Base-by-base conservation (phyloP, 1,140 invertebrate genomes). In the Druon quercuslanigerum region DNA sequence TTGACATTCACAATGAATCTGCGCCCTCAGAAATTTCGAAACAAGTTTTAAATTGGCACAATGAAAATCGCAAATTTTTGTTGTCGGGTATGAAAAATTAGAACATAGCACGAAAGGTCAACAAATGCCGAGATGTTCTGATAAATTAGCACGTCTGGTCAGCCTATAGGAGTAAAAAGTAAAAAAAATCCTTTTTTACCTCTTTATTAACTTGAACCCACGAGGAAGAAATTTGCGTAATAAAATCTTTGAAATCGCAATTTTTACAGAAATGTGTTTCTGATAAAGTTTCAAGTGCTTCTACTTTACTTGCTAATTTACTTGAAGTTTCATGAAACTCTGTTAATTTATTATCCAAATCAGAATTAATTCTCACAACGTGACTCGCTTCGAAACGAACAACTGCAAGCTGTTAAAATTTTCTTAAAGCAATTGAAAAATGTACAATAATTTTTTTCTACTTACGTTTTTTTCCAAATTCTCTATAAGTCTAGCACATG, bases 331-430 rank as follows among this genome's bases (percentile, higher is more conserved):
- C 75, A 73, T 74, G 75, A 33, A 85, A 87, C 13, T 52, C 72
- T 4, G 76, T 51, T n/a, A 86, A 76, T 33, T 85, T 85, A n/a
- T 57, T 71, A n/a, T 86, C 81, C 40, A 86, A 79, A 60, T 87
- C 80, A 4, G 81, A 8, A 33, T n/a, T 12, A 4, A 66, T n/a
- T 7, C 13, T 40, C 2, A 40, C 60, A 66, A 66, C n/a, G 3
- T n/a, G 33, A 16, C 8, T n/a, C 6, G 33, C n/a, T 40, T 66
- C 60, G 7, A 66, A 66, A n/a, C 25, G 60, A 9, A 46, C 60
- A 6, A 7, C 40, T 40, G 14, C 16, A 66, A 66, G 60, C 60
- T 66, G 25, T 7, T n/a, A 33, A 66, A 66, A 40, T 33, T 7
- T 33, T 14, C 11, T 7, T 33, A 33, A 1, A 70, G 19, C 70